A percentile compares a stretch with the other conserved stretches of the same genome.
phyloP scores from a whole-genome alignment of 2,113 vertebrate species.

The Zosterops lateralis region DNA sequence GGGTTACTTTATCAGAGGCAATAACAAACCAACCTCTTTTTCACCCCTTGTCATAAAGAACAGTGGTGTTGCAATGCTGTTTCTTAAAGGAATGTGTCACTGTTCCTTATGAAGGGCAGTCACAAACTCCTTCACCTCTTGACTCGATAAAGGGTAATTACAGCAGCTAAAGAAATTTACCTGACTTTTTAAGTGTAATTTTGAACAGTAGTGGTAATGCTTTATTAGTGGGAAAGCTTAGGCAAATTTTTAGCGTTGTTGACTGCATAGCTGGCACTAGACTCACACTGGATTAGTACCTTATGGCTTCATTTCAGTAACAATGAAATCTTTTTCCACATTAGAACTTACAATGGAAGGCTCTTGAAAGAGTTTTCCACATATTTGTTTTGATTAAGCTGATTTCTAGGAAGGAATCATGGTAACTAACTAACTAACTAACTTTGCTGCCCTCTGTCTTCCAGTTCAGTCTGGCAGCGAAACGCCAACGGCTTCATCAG shows the following conservation, averaged over 20 bases:
- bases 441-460: neutral
- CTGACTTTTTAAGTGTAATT: neutral
- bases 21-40: neutral
- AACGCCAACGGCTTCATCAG: neutral
- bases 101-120: neutral
- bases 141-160: neutral
- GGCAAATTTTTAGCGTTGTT: neutral
- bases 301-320: neutral
- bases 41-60: neutral
- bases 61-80: neutral
- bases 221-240: neutral
- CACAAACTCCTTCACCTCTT: neutral
- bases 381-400: neutral
- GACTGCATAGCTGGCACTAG: neutral
- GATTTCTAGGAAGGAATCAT: neutral
- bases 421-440: neutral
- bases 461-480: constrained; percentile 25
- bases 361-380: neutral
- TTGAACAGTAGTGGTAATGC: neutral
- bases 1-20: neutral
- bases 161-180: neutral
- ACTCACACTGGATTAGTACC: neutral
- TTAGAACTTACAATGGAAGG: neutral
- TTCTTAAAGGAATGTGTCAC: neutral
- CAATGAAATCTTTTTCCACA: neutral